A percentile compares a stretch with the other conserved stretches of the same genome.
phyloP scores from a whole-genome alignment of 2,888 invertebrate species.

The Netelia virgata region DNA sequence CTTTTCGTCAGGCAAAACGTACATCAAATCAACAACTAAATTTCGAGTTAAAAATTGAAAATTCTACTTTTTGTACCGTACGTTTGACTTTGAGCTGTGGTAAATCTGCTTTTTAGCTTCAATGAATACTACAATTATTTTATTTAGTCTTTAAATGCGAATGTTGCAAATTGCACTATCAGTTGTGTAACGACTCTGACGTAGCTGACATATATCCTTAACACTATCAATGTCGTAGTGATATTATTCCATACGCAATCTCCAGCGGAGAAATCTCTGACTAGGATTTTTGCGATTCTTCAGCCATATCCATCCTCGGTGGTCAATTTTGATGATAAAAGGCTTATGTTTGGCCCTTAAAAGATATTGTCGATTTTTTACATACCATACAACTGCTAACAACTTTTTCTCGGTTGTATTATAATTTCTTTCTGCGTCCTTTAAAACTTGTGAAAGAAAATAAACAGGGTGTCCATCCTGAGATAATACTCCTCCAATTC shows the following conservation, averaged over 20 bases:
- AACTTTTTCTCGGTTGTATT: constrained; percentile 54
- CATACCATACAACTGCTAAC: constrained; percentile 57
- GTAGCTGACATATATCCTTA: constrained; percentile 50
- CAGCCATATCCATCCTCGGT: constrained; percentile 58
- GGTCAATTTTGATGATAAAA: constrained; percentile 63
- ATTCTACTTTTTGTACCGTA: constrained; percentile 18
- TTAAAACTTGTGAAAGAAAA: constrained; percentile 75
- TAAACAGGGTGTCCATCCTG: constrained; percentile 78
- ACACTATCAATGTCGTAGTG: constrained; percentile 75
- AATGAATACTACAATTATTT: constrained; percentile 37
- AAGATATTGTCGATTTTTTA: constrained; percentile 61
- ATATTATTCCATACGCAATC: constrained; percentile 75
- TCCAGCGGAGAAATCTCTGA: constrained; percentile 61
- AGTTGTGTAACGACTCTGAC: constrained; percentile 42
- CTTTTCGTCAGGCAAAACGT: constrained; percentile 27
- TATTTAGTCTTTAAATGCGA: constrained; percentile 41
- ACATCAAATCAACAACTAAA: constrained; percentile 37
- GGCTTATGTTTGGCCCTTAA: constrained; percentile 51
- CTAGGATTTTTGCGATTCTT: constrained; percentile 62
- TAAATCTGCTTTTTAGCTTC: constrained; percentile 12
- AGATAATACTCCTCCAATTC: constrained; percentile 18
- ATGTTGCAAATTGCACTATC: constrained; percentile 39
- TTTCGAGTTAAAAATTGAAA: constrained; percentile 26
- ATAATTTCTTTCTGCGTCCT: constrained; percentile 48
- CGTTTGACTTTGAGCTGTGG: constrained; percentile 25